Conservation (phyloP, 2,797 vertebrate species). For the Astyanax mexicanus region DNA sequence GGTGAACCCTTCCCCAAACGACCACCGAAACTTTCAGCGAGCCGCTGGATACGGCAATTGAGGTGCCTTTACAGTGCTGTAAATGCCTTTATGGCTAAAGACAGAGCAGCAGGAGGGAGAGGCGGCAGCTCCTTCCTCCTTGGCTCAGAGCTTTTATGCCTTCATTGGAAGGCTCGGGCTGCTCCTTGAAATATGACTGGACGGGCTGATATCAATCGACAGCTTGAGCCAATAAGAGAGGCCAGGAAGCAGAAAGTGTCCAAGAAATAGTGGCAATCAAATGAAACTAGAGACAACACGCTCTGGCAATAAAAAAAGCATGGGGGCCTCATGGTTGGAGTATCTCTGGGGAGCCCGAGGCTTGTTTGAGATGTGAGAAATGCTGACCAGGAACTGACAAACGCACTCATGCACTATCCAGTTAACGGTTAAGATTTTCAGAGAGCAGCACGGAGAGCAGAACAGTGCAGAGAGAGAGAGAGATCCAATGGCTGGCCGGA, state of each 20-base stretch:
- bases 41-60: constrained; percentile 72
- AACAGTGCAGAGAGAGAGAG: too few species aligned
- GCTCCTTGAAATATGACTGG: constrained; percentile 37
- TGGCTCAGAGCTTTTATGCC: constrained; percentile 28
- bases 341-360: neutral
- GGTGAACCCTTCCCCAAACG: constrained; percentile 71
- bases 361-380: constrained; percentile 39
- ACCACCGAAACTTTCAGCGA: constrained; percentile 65
- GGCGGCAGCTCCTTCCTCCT: constrained; percentile 61
- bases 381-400: constrained; percentile 42
- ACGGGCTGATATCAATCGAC: constrained; percentile 55
- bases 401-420: constrained; percentile 23
- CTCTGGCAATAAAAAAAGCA: constrained; percentile 17
- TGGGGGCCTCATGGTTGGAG: constrained; percentile 2
- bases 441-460: constrained; percentile 17
- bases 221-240: constrained; percentile 13
- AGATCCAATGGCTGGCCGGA: too few species aligned
- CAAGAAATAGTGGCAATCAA: constrained; percentile 6
- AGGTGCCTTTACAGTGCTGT: constrained; percentile 80
- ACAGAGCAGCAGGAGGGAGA: constrained; percentile 57
- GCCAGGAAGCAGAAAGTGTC: constrained; percentile 14
- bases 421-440: neutral
- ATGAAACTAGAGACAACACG: constrained; percentile 8
- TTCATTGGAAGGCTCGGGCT: constrained; percentile 63
- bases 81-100: constrained; percentile 74